Evolutionary conservation across 2,797 vertebrate species (phyloP), one percentile per base, ranked within the genome.

Genomic region (Aplochiton taeniatus): DNA sequence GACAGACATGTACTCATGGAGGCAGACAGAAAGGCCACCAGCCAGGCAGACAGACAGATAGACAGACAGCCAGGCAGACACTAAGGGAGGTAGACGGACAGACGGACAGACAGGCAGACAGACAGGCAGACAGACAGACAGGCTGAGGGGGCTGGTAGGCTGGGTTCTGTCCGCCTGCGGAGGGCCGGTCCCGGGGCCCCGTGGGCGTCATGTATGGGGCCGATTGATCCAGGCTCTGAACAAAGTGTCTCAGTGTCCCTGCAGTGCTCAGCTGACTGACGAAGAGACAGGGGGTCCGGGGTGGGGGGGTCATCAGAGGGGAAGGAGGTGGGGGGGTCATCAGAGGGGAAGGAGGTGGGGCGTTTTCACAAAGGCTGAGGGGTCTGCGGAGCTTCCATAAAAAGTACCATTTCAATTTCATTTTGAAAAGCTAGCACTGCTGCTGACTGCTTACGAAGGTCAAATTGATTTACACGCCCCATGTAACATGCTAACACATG

Each of bases 181-280:
- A 68, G 70, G 80, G 79, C 83, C 79, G 77, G 76, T 66, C 4
- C 63, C 52, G 89, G 88, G 85, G 89, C 86, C 4, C 63, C 50
- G 89, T 88, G 85, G 89, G 88, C 81, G 84, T 88, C 81, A 83
- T 89, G 82, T 88, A 86, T 88, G 87, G 85, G 78, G 70, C n/a
- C 76, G 64, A 89, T 87, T 87, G 89, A 89, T 90, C 85, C 74
- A 68, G 13, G 68, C 17, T 70, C 62, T 72, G 84, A 31, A 89
- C 85, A 87, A 82, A 76, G 78, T 67, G 64, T 72, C 80, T 71
- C 83, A 66, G 78, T 70, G 52, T 65, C 47, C 66, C 63, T 48
- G 52, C 17, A 6, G 31, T 11, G 20, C 18, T 50, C 48, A 20
- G 14, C 48, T 50, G 47, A 17, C 31, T 31, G 31, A 6, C 2